Base-by-base conservation (phyloP, 2,797 vertebrate genomes). In the Alosa sapidissima region DNA sequence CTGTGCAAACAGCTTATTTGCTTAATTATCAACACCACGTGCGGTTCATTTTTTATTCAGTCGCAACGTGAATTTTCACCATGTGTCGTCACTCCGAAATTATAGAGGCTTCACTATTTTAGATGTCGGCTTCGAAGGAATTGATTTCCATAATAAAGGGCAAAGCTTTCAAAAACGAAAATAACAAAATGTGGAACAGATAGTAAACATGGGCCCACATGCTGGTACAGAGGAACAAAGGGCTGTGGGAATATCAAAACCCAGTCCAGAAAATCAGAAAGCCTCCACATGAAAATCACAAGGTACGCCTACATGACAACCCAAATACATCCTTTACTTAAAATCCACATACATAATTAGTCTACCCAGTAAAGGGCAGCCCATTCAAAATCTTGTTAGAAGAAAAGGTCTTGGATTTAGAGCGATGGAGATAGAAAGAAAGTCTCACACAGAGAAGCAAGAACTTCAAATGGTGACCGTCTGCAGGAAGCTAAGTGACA, bases 1-100 rank as follows among this genome's bases (percentile, higher is more conserved):
- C 72, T 78, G 72, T 19, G 36, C 41, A 78, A 47, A 78, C 36
- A 78, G 72, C 72, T 78, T 78, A 47, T 78, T 78, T 47, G 72
- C 41, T 78, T 45, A 78, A 78, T 78, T 47, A 47, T 47, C 41
- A 3, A 78, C 72, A 78, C 41, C 19, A 47, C 72, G 36, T 78
- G 7, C 72, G 7, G 36, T 16, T 16, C 16, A 45, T 78, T 19
- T 78, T 78, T 78, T 41, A 78, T 78, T 78, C 41, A 21, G 14
- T 47, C 47, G 41, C 72, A 78, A 36, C 19, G 41, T 78, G 72
- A 78, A 45, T 21, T 78, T 47, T 78, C 6, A 45, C 41, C 72
- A 47, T 78, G 41, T 78, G 72, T 78, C 41, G n/a, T 47, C 41
- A 6, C 36, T n/a, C 41, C 16, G 16, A 78, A 78, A 78, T 78